A percentile compares a stretch with the other conserved stretches of the same genome.
phyloP scores from a whole-genome alignment of 2,797 vertebrate genomes.

The Sylvilagus floridanus region DNA sequence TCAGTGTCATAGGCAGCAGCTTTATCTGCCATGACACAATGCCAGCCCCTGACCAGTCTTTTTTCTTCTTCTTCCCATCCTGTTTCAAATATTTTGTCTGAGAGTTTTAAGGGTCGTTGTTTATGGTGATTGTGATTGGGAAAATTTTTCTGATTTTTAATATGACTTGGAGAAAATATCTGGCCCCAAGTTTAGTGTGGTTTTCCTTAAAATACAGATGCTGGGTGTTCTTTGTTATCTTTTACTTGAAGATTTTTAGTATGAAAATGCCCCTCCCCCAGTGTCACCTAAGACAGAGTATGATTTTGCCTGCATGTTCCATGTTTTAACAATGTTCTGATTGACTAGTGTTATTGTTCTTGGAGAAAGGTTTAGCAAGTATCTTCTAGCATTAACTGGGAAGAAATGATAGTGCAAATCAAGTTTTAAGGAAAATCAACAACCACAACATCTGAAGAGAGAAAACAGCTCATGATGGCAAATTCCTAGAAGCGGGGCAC shows the following conservation, averaged over 20 bases:
- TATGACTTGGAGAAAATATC: not conserved
- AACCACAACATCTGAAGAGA: not conserved
- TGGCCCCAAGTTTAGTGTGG: not conserved
- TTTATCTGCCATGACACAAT: too few species aligned
- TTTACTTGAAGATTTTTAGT: not conserved
- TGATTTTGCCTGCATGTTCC: not conserved
- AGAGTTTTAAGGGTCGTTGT: not conserved
- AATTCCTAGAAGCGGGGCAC: not conserved
- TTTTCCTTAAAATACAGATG: not conserved
- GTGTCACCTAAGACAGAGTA: not conserved
- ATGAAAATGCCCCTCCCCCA: not conserved
- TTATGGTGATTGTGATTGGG: not conserved
- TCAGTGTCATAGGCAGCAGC: too few species aligned
- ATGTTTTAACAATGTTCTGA: conserved; percentile 31
- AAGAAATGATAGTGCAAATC: not conserved
- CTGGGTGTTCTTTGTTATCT: not conserved
- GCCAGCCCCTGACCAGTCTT: not conserved
- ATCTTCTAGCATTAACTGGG: not conserved
- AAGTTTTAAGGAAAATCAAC: not conserved
- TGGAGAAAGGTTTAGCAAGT: not conserved
- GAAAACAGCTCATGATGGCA: not conserved
- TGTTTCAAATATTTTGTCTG: not conserved
- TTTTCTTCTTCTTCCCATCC: not conserved
- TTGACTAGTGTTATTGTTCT: not conserved
- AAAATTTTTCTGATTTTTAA: not conserved